phyloP scores from a whole-genome alignment of 1,140 invertebrate species.

The Drosophila santomea region DNA sequence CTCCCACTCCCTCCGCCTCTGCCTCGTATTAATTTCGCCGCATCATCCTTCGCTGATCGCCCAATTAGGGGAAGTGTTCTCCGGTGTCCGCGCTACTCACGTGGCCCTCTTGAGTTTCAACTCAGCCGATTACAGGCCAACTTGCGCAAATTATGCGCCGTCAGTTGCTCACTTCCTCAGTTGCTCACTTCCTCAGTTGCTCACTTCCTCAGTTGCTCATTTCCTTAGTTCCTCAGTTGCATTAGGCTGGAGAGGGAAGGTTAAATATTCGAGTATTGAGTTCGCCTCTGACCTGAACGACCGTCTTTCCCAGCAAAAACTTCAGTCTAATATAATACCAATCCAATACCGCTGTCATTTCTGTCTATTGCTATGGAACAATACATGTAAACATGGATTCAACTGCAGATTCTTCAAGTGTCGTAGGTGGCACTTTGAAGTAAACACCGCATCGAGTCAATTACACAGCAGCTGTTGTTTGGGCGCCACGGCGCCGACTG shows the following conservation, averaged over 20 bases:
- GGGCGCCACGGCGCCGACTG: slow-evolving; percentile 29
- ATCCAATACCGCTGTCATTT: no score
- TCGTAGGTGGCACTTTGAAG: no score
- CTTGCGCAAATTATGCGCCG: slow-evolving; percentile 8
- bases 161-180: slow-evolving; percentile 15
- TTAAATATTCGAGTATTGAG: background rate
- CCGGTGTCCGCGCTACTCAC: background rate
- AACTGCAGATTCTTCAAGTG: no score
- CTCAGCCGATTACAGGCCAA: slow-evolving; percentile 22
- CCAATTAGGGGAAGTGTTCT: slow-evolving; percentile 26
- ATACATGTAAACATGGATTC: no score
- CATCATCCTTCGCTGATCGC: slow-evolving; percentile 35
- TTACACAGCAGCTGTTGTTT: slow-evolving; percentile 25
- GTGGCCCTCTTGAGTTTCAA: background rate
- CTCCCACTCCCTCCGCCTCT: background rate
- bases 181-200: background rate
- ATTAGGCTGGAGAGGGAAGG: slow-evolving; percentile 1
- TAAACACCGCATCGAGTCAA: slow-evolving; percentile 18
- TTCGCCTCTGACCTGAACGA: background rate
- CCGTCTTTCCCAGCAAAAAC: no score
- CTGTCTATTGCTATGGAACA: no score
- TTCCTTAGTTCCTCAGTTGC: slow-evolving; percentile 18
- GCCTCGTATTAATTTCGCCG: slow-evolving; percentile 26
- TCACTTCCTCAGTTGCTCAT: no score
- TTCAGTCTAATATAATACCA: no score